Evolutionary conservation across 2,797 vertebrate species (phyloP), one percentile per base, ranked within the genome.

Genomic region (Takifugu rubripes): DNA sequence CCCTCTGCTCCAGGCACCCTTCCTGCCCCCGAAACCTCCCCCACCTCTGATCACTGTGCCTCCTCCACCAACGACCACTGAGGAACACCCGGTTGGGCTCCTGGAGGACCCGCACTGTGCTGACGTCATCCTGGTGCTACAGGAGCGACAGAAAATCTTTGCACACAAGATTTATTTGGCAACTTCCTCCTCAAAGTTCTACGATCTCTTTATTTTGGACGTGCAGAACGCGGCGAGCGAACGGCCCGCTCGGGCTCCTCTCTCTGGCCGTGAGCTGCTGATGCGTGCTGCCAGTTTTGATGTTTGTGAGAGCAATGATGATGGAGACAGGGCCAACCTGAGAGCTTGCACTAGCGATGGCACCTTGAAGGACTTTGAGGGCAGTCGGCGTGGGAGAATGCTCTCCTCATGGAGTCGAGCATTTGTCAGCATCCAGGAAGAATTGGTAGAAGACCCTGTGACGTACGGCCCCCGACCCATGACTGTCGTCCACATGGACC

Each of bases 91-190:
- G 0, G 93, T 93, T 21, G 94, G 94, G 66, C 94, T 99, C 52
- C 83, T 99, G 81, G 97, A 98, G 82, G 95, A 98, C 87, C 94
- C 95, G 0, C 94, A 98, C 76, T 99, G 97, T 16, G 94, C 97
- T 2, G 97, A 99, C 0, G 96, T 99, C 84, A 94, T 99, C 86
- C 91, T 99, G 82, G 93, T 98, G 81, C 91, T 99, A 74, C 96
- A 98, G 92, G 97, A 98, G 87, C 93, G 91, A 77, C 93, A 96
- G 87, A 94, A 94, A 86, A 96, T 99, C 86, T 99, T 96, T 71
- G 97, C 97, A 69, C 97, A 99, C 87, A 98, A 98, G 84, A 96
- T 99, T 88, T 98, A 98, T 92, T 91, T 99, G 91, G 93, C 97
- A 63, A 99, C 97, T 25, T 94, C 97, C 77, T 99, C 97, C 67